These are phyloP conservation scores for Macrostomum lignano DNA, from an alignment of 1,140 invertebrate genomes.

Conservation along the genomic window DNA sequence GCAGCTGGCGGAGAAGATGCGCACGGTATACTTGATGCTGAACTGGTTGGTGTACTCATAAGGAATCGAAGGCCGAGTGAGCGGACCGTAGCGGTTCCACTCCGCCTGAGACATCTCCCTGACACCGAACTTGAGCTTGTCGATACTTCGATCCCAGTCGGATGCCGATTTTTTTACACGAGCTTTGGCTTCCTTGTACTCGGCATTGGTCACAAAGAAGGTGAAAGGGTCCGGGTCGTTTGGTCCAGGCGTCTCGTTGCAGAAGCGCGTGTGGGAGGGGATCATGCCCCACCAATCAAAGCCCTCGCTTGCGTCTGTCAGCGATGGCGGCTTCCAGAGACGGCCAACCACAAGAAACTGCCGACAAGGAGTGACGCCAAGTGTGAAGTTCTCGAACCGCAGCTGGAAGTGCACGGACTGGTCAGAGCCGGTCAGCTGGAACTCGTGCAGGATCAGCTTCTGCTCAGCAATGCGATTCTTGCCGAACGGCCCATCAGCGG, in stretches of 20 bases:
- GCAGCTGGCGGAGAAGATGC: neutral
- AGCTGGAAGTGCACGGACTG: constrained; percentile 1
- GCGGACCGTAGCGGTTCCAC: neutral
- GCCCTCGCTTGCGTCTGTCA: neutral
- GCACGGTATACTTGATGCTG: constrained; percentile 1
- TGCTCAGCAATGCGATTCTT: no score
- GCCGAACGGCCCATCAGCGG: no score
- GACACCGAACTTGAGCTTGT: constrained; percentile 1
- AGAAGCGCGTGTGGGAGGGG: neutral
- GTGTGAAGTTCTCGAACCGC: neutral
- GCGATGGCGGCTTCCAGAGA: neutral
- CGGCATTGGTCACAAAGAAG: neutral
- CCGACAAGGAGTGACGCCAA: neutral
- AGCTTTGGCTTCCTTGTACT: neutral
- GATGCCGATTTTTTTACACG: neutral
- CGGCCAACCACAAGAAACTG: neutral
- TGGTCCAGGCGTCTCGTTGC: neutral
- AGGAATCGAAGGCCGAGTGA: neutral
- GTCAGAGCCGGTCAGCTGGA: neutral
- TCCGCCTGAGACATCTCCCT: neutral
- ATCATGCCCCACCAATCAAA: constrained; percentile 3
- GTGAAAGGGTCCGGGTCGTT: constrained; percentile 1
- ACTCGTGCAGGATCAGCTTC: neutral
- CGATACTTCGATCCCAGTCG: neutral
- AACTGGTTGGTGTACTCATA: constrained; percentile 3